These are phyloP conservation scores for Bubo scandiacus DNA, from an alignment of 2,113 vertebrate species.

Conservation along the genomic window DNA sequence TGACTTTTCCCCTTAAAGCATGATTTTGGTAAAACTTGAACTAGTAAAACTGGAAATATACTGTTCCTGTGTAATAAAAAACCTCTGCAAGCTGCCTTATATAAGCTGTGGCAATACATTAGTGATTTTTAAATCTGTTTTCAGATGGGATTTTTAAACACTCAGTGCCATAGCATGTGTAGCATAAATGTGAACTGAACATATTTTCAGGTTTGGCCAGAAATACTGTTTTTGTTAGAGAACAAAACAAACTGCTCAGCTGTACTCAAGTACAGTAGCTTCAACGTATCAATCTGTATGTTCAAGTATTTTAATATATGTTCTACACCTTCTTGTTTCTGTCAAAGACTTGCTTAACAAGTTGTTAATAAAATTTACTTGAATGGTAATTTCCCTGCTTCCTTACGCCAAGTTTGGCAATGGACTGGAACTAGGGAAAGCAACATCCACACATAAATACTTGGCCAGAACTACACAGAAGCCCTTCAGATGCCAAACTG, in stretches of 20 bases:
- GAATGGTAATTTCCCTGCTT: neutral
- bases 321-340: neutral
- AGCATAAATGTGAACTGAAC: neutral
- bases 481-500: neutral
- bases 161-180: neutral
- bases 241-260: neutral
- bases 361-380: constrained; percentile 26
- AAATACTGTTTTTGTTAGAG: neutral
- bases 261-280: neutral
- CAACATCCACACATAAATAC: neutral
- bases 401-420: neutral
- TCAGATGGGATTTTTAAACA: neutral
- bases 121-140: neutral
- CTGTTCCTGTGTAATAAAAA: neutral
- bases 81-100: neutral
- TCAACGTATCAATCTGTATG: neutral
- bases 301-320: neutral
- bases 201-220: neutral
- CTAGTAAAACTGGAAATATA: neutral
- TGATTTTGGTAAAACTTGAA: neutral
- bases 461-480: neutral
- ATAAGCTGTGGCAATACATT: neutral
- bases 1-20: neutral
- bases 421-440: neutral
- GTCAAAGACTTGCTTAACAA: neutral